Conservation (phyloP, 1,140 invertebrate genomes). For the Leptonema lineaticorne region DNA sequence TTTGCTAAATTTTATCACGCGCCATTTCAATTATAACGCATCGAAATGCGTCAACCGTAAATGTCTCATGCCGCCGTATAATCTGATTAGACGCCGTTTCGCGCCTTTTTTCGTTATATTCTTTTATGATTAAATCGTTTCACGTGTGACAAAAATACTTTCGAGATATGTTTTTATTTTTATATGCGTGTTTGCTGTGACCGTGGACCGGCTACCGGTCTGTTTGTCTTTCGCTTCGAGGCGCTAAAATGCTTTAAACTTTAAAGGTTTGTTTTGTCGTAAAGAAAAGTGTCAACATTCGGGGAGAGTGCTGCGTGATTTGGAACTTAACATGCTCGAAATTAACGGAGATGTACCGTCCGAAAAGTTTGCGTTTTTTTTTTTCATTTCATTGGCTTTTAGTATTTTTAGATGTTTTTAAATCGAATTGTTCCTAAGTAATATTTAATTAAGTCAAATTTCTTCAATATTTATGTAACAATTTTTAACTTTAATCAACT, state of each 20-base stretch:
- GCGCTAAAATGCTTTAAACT: constrained; percentile 29
- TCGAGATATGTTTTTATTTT: too few species aligned
- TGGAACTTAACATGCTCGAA: constrained; percentile 4
- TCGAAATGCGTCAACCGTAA: neutral
- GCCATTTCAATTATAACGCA: neutral
- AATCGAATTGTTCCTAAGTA: neutral
- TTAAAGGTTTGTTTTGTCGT: constrained; percentile 30
- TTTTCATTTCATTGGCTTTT: too few species aligned
- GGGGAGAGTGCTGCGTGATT: constrained; percentile 18
- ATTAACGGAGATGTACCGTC: neutral
- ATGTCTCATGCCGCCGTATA: neutral
- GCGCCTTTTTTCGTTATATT: too few species aligned
- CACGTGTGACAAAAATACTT: constrained; percentile 20
- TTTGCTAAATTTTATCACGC: too few species aligned
- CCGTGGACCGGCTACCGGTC: neutral
- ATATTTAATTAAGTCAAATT: too few species aligned
- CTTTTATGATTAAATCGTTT: constrained; percentile 12
- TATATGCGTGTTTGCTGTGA: constrained; percentile 19
- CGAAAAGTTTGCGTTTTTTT: neutral
- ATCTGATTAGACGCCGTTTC: constrained; percentile 3
- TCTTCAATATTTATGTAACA: too few species aligned
- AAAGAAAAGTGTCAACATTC: constrained; percentile 22
- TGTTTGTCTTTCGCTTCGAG: constrained; percentile 17
- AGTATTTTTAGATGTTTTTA: too few species aligned
- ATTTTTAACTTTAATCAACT: too few species aligned